Conservation (phyloP, 2,888 invertebrate genomes). For the Marronus borbonicus region DNA sequence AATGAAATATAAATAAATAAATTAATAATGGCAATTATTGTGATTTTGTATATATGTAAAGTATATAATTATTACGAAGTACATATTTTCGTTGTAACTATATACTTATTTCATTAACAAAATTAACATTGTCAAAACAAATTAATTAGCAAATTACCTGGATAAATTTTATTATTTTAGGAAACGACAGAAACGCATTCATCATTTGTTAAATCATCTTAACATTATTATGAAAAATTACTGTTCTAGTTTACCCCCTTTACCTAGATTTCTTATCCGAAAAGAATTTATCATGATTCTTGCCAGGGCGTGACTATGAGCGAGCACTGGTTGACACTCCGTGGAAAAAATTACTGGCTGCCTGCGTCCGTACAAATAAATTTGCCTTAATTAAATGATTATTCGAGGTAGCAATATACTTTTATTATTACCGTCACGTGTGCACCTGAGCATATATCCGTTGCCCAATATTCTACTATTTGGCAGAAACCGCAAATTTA, state of each 20-base stretch:
- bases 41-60: too few species aligned
- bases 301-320: neutral
- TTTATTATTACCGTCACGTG: slow-evolving; percentile 9
- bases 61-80: too few species aligned
- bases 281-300: slow-evolving; percentile 21
- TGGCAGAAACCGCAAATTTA: too few species aligned
- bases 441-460: slow-evolving; percentile 20
- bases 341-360: slow-evolving; percentile 4
- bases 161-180: neutral
- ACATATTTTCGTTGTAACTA: too few species aligned
- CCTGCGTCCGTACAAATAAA: slow-evolving; percentile 4
- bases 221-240: slow-evolving; percentile 16
- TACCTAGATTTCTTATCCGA: slow-evolving; percentile 34
- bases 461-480: neutral
- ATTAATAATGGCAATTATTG: too few species aligned
- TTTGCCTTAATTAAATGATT: slow-evolving; percentile 20
- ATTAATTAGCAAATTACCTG: neutral
- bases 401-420: neutral
- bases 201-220: neutral
- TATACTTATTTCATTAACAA: neutral
- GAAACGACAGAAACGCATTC: neutral
- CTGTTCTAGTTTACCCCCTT: slow-evolving; percentile 20
- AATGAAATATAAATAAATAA: too few species aligned
- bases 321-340: slow-evolving; percentile 6
- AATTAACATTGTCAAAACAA: neutral